phyloP scores from a whole-genome alignment of 2,888 invertebrate species.

The Hedychridium roseum region DNA sequence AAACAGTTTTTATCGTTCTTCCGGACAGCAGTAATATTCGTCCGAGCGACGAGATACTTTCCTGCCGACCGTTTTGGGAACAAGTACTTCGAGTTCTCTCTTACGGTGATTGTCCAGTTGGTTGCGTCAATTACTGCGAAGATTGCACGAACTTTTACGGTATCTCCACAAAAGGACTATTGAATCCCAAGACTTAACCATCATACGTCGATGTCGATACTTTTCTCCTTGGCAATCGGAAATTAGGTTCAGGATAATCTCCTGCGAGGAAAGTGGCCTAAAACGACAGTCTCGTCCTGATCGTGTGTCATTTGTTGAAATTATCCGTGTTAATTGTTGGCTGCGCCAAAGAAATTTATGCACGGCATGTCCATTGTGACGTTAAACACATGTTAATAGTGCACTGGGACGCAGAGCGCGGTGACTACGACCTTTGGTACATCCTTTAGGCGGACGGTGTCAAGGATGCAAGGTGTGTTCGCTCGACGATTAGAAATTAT shows the following conservation, averaged over 20 bases:
- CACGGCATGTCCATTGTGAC: not conserved
- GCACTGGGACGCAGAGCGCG: constrained; percentile 26
- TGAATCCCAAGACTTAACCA: no score
- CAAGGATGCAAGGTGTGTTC: constrained; percentile 39
- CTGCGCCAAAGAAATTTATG: not conserved
- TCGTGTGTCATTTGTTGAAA: not conserved
- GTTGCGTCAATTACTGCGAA: constrained; percentile 9
- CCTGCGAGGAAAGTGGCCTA: no score
- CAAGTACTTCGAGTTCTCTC: constrained; percentile 15
- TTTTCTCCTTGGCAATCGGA: no score
- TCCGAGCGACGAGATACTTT: constrained; percentile 32
- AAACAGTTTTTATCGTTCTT: not conserved
- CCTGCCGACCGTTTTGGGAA: constrained; percentile 24
- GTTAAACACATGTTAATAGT: no score
- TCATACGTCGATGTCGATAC: no score
- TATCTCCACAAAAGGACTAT: not conserved
- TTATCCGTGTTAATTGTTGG: not conserved
- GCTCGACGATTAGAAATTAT: constrained; percentile 38
- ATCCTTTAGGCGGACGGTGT: constrained; percentile 44
- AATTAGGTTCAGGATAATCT: no score
- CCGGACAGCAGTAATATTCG: no score
- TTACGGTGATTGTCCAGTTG: constrained; percentile 3
- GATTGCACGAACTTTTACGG: not conserved
- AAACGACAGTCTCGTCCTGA: not conserved
- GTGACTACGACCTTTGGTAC: constrained; percentile 36